Evolutionary conservation across 2,888 invertebrate species (phyloP), one percentile per base, ranked within the genome.

Genomic region (Eupeodes luniger): DNA sequence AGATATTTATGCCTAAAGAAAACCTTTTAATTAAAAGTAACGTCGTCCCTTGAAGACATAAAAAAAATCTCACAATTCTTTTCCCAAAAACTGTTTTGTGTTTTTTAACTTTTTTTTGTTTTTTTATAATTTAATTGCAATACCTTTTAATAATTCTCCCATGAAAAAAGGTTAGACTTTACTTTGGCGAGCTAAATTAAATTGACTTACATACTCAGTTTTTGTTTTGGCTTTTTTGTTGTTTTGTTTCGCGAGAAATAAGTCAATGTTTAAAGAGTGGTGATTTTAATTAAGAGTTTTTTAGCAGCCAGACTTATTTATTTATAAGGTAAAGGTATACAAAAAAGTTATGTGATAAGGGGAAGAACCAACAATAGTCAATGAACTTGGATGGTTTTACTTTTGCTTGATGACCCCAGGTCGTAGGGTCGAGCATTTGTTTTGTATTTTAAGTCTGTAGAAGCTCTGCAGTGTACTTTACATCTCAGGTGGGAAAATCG

Each of bases 71-170:
- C 27, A 53, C 1, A 27, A 34, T 34, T 36, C 9, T 36, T 5
- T 9, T 3, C 7, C 4, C 10, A 7, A 11, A 4, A 59, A 14
- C 14, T 3, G 11, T 36, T 59, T n/a, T 59, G 11, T 44, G 6
- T 10, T 44, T 44, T 27, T 27, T 27, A 27, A 27, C 27, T 27
- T 27, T 27, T 27, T 27, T 27, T 47, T 12, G 12, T 14, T 59
- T 57, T 6, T 59, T 59, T 59, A 2, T 59, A 59, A 36, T 59
- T 59, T 59, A 36, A 59, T 62, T 62, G 62, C 40, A 16, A 62
- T 62, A 40, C 40, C 62, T 62, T 62, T 62, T 40, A 62, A 62
- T 40, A 62, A 62, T 16, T 40, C 40, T 62, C 11, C 40, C 40
- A 40, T 61, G 40, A 40, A 62, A 57, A 16, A 36, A 59, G 9